phyloP scores from a whole-genome alignment of 2,113 vertebrate species.

The Sander lucioperca region DNA sequence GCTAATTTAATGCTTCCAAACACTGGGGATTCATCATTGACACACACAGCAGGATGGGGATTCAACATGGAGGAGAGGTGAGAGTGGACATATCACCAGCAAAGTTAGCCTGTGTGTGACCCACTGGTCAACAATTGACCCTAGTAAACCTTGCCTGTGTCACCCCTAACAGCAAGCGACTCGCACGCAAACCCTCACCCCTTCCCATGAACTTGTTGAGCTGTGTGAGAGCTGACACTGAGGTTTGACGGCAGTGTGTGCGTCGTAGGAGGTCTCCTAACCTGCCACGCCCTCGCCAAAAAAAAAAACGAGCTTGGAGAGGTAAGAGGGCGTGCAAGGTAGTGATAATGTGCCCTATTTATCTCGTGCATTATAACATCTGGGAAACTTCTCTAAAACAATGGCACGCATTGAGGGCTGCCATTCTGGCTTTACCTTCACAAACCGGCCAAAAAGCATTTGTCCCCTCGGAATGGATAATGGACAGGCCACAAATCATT shows the following conservation, averaged over 20 bases:
- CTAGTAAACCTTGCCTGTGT: constrained; percentile 66
- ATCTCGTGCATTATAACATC: constrained; percentile 84
- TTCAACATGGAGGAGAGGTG: constrained; percentile 36
- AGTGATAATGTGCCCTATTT: constrained; percentile 79
- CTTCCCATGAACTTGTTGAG: constrained; percentile 63
- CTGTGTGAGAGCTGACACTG: constrained; percentile 43
- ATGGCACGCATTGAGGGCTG: constrained; percentile 76
- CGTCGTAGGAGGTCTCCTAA: constrained; percentile 72
- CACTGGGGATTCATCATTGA: constrained; percentile 70
- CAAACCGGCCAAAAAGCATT: constrained; percentile 86
- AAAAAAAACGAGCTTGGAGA: constrained; percentile 49
- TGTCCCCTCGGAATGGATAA: constrained; percentile 86
- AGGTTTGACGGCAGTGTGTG: constrained; percentile 26
- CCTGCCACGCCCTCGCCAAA: constrained; percentile 61
- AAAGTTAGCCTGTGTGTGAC: constrained; percentile 63
- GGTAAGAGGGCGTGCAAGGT: constrained; percentile 74
- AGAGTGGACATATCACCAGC: constrained; percentile 40
- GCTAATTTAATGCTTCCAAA: constrained; percentile 79
- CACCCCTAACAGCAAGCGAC: constrained; percentile 19
- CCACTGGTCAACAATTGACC: constrained; percentile 68
- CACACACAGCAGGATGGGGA: constrained; percentile 36
- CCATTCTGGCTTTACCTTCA: constrained; percentile 85
- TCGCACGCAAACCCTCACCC: constrained; percentile 36
- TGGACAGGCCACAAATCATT: constrained; percentile 94
- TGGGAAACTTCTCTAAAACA: constrained; percentile 87